Base-by-base conservation (phyloP, 2,888 invertebrate genomes). In the Cosmopolites sordidus region DNA sequence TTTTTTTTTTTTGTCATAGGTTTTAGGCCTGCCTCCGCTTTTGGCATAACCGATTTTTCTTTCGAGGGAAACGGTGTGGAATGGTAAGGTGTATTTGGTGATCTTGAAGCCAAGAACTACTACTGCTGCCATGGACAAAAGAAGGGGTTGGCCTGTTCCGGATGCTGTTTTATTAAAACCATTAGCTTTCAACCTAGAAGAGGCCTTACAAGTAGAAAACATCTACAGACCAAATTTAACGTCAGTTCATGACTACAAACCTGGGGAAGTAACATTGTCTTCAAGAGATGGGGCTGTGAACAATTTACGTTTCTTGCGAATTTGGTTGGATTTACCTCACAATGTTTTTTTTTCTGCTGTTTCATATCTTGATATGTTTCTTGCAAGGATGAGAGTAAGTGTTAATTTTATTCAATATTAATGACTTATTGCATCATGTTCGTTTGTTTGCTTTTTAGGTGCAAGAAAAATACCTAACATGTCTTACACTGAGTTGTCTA, bases 401-500 rank as follows among this genome's bases (percentile, higher is more conserved):
- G 14, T 38, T 15, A 11, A 27, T 48, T 40, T 52, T 44, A 6
- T 54, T 22, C 1, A 16, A 18, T 16, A 18, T 40, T 27, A 8
- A 17, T 51, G 4, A n/a, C 12, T n/a, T 17, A 41, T 17, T 15
- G 14, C 41, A n/a, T 41, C 41, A 41, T 17, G 16, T 41, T 16
- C 12, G 4, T 15, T 14, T 15, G 4, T 17, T 41, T 41, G 8
- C 12, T 62, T 64, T 62, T 48, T 60, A 78, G 77, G 83, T 83
- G 2, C 81, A 82, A 56, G 86, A 87, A 46, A 91, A 89, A 71
- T 91, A 92, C 75, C 83, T 93, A 75, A 88, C 88, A 4, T 92
- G 92, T 75, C 86, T 93, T 72, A 88, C 90, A 12, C 84, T 92
- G 29, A 86, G 91, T 56, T 89, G 91, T 64, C 86, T 92, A 76